Evolutionary conservation across 2,888 invertebrate genomes (phyloP), one percentile per base, ranked within the genome.

Genomic region (Pandemis cinnamomeana): DNA sequence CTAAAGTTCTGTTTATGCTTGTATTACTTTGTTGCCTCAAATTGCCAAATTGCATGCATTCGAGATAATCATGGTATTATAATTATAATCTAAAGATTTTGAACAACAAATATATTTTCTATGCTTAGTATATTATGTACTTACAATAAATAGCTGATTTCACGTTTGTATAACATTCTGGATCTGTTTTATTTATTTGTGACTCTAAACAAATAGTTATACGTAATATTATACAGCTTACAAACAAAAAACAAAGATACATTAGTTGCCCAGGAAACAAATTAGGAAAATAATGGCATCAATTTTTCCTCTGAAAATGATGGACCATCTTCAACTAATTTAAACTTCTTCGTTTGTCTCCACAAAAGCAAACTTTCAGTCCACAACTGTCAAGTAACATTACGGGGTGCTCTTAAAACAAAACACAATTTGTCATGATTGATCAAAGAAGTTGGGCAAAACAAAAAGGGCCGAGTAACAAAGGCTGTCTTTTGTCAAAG

Each of bases 401-500:
- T 88, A 88, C 84, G 81, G 81, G 86, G 84, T 82, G 84, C 84
- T 89, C 87, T 88, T 87, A 85, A 84, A 91, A 90, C 88, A 89
- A 91, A 92, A 91, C 84, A 90, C 89, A 91, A 90, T 92, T 92
- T 92, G 90, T 91, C 91, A 89, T 92, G 91, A 93, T 92, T 92
- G 92, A 92, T 92, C 92, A 91, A 90, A 89, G 86, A 90, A 91
- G 87, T 89, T 89, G 80, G 83, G 80, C 83, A 84, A 89, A 89
- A 89, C 87, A 90, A 89, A 87, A 86, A 87, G 84, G 80, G 80
- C 80, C 78, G 79, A 78, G 81, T 80, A 86, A 87, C 86, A 88
- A 87, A 86, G 85, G 80, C 81, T 77, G 83, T 79, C 82, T 83
- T 87, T 86, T 88, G 84, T 83, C 79, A 82, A 80, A 80, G 74